Conservation (phyloP, 2,113 vertebrate genomes). For the Perca schrenkii region DNA sequence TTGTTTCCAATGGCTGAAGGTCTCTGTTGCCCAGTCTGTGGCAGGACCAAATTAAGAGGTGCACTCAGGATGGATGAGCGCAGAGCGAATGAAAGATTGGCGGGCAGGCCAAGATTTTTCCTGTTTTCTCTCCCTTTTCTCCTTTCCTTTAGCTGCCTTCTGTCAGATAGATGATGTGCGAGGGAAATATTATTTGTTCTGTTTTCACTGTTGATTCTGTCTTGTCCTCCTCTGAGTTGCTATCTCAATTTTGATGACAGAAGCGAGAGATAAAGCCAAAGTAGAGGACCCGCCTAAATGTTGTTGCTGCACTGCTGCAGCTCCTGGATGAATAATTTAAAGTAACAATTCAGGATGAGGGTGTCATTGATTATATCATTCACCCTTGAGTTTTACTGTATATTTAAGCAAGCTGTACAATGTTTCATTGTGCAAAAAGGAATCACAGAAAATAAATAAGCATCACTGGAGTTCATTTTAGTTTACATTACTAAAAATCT, state of each 20-base stretch:
- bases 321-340: neutral
- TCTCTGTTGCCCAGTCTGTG: conserved; percentile 81
- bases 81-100: conserved; percentile 83
- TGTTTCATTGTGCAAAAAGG: neutral
- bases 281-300: conserved; percentile 8
- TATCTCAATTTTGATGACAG: conserved; percentile 73
- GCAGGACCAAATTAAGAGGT: conserved; percentile 87
- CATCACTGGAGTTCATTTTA: neutral
- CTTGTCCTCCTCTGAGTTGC: conserved; percentile 65
- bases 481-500: neutral
- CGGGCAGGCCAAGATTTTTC: conserved; percentile 74
- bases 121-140: conserved; percentile 50
- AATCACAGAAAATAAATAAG: neutral
- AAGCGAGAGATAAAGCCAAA: conserved; percentile 49
- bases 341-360: conserved; percentile 14
- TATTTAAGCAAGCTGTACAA: neutral
- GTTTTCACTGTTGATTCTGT: conserved; percentile 73
- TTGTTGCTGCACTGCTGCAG: conserved; percentile 1
- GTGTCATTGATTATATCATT: conserved; percentile 4
- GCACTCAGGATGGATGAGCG: conserved; percentile 83
- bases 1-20: conserved; percentile 86
- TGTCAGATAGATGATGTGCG: conserved; percentile 82
- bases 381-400: neutral
- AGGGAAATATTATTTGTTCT: conserved; percentile 79
- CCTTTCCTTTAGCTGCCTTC: conserved; percentile 64